phyloP scores from a whole-genome alignment of 2,888 invertebrate species.

The Aspidiotus destructor region DNA sequence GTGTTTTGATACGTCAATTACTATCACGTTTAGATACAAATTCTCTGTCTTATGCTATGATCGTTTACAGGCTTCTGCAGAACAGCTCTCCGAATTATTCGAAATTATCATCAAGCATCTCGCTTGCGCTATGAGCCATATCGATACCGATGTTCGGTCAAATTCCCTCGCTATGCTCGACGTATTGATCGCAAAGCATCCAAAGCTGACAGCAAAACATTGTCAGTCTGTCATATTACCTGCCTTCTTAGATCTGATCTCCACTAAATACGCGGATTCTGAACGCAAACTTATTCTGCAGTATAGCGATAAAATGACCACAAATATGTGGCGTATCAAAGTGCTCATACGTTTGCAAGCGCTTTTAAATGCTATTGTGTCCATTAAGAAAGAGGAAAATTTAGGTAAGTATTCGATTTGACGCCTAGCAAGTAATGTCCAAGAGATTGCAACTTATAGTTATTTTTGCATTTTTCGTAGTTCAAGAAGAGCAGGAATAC shows the following conservation, averaged over 20 bases:
- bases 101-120: conserved; percentile 67
- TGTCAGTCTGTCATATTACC: conserved; percentile 53
- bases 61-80: conserved; percentile 42
- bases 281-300: conserved; percentile 34
- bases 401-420: not conserved
- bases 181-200: conserved; percentile 58
- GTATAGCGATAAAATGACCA: conserved; percentile 51
- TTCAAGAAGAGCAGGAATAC: not conserved
- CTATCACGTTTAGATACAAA: not conserved
- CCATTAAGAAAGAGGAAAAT: conserved; percentile 6
- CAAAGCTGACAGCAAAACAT: conserved; percentile 55
- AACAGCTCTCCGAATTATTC: conserved; percentile 61
- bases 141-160: conserved; percentile 67
- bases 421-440: not conserved
- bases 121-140: conserved; percentile 83
- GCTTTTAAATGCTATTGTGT: conserved; percentile 46
- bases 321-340: conserved; percentile 67
- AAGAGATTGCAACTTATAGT: not conserved
- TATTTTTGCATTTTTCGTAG: not conserved
- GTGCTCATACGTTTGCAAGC: conserved; percentile 60
- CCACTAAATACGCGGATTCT: conserved; percentile 43
- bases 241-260: conserved; percentile 76
- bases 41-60: conserved; percentile 1
- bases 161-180: conserved; percentile 73
- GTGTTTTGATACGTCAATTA: not conserved